A percentile compares a stretch with the other conserved stretches of the same genome.
phyloP scores from a whole-genome alignment of 92 coral and sea anemone species.

The Siderastrea siderea region DNA sequence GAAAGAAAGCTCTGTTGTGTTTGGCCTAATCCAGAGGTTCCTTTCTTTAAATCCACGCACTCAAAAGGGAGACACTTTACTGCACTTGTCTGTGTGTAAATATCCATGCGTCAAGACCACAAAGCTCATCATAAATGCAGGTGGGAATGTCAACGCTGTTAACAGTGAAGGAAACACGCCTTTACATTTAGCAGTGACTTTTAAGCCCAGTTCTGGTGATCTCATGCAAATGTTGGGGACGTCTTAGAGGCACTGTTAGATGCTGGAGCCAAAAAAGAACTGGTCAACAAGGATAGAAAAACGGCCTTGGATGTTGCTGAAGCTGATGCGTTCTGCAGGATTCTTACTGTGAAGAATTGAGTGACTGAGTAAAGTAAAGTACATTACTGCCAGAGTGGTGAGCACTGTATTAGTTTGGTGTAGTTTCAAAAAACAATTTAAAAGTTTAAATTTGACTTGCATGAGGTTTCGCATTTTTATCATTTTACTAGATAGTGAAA shows the following conservation, averaged over 20 bases:
- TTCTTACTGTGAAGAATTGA: constrained; percentile 46
- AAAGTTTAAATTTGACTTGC: too few species aligned
- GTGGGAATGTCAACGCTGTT: background rate
- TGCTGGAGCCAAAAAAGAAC: constrained; percentile 63
- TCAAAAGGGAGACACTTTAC: constrained; percentile 48
- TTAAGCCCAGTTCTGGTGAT: constrained; percentile 28
- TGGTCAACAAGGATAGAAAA: constrained; percentile 62
- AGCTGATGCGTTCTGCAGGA: constrained; percentile 52
- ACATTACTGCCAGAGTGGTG: too few species aligned
- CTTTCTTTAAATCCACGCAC: constrained; percentile 75
- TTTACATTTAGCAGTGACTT: constrained; percentile 60
- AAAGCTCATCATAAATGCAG: background rate
- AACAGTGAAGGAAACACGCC: constrained; percentile 69
- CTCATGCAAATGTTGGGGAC: background rate
- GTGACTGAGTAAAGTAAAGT: too few species aligned
- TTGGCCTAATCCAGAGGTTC: constrained; percentile 27
- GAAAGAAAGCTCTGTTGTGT: too few species aligned
- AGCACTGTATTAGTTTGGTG: too few species aligned
- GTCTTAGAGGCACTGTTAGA: constrained; percentile 36
- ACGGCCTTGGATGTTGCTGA: constrained; percentile 68
- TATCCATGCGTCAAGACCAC: constrained; percentile 8
- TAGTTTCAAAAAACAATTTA: too few species aligned
- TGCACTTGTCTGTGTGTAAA: constrained; percentile 74
- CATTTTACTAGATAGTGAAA: too few species aligned
- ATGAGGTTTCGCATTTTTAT: too few species aligned